Conservation (phyloP, 2,113 vertebrate species). For the Ascaphus truei region DNA sequence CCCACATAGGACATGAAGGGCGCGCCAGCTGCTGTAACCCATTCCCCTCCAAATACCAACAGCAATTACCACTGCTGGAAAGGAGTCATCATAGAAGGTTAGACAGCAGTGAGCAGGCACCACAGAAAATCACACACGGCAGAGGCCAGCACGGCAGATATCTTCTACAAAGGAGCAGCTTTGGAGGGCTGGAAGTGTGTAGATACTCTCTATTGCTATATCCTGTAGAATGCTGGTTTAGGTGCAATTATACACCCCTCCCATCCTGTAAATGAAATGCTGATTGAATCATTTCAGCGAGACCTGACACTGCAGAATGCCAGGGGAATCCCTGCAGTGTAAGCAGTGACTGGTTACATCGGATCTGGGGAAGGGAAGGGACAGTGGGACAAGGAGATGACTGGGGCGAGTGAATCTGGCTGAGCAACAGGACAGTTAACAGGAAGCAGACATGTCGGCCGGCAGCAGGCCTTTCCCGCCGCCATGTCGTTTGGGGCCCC, state of each 20-base stretch:
- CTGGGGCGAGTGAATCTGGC: slow-evolving; percentile 54
- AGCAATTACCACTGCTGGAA: no score
- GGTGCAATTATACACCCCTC: neutral
- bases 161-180: neutral
- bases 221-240: no score
- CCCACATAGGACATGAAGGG: neutral
- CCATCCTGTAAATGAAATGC: slow-evolving; percentile 47
- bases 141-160: slow-evolving; percentile 12
- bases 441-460: slow-evolving; percentile 54
- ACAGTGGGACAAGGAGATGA: slow-evolving; percentile 60
- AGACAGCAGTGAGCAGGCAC: slow-evolving; percentile 55
- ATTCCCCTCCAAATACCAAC: neutral
- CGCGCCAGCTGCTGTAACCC: neutral
- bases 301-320: slow-evolving; percentile 40
- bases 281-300: neutral
- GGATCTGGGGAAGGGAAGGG: slow-evolving; percentile 43
- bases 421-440: slow-evolving; percentile 63
- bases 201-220: neutral
- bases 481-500: slow-evolving; percentile 97
- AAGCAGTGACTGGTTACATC: slow-evolving; percentile 48
- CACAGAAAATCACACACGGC: slow-evolving; percentile 37
- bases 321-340: slow-evolving; percentile 4
- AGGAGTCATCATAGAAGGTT: slow-evolving; percentile 34
- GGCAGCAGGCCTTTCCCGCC: slow-evolving; percentile 58
- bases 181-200: neutral